Base-by-base conservation (phyloP, 1,140 invertebrate species). In the Pachyrhynchus sulphureomaculatus region DNA sequence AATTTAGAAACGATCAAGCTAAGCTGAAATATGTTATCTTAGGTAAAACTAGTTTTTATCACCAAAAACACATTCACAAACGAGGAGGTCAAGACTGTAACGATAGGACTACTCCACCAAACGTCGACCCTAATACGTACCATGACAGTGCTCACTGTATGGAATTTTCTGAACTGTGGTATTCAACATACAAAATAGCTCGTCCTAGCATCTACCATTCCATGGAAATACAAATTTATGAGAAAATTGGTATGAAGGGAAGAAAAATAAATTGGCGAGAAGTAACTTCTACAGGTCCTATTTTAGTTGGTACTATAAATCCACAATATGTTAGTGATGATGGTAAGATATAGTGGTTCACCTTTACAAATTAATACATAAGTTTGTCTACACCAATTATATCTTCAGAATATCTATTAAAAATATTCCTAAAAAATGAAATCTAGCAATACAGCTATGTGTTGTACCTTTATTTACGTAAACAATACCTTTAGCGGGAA, bases 71-170 rank as follows among this genome's bases (percentile, higher is more conserved):
- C 53, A 33, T 57, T 17, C 56, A 58, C 17, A 59, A 68, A 63
- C 66, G 79, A 20, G 80, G 80, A 9, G 79, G 79, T 17, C 80
- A 81, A 67, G 76, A 77, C 56, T 80, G 78, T 58, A 67, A 67
- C 45, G 75, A 80, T 68, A 57, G 53, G n/a, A 68, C 68, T 34
- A 71, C 72, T 36, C 78, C 80, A 1, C 53, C 68, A 6, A 66
- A 75, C 32, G 69, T 72, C 8, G 67, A 81, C 66, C 70, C 74
- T 0, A 62, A 67, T 1, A 73, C 73, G 20, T 81, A 80, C 68
- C 74, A 78, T 39, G 77, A 81, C 39, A 81, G 79, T 56, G 73
- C 80, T 3, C 81, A 82, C 64, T 82, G 81, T 67, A 69, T 82
- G 29, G 72, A 77, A 36, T 82, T 80, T 67, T 80, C 79, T 37